These are phyloP conservation scores for Poecilus cupreus DNA, from an alignment of 2,888 invertebrate species.

Conservation along the genomic window DNA sequence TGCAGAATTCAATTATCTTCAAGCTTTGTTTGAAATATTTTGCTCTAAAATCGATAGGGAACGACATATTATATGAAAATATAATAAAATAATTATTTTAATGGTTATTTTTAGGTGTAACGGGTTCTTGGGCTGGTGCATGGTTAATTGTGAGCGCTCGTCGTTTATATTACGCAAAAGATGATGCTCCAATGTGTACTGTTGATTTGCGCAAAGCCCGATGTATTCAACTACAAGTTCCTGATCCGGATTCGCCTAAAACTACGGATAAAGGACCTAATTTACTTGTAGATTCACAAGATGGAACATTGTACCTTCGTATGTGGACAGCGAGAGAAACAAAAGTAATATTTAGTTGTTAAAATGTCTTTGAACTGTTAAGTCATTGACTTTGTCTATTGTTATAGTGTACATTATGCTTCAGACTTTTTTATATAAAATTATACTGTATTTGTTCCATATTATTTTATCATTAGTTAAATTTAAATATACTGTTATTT, in stretches of 20 bases:
- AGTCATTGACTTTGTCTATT: conserved; percentile 10
- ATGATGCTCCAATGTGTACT: conserved; percentile 76
- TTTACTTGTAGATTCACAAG: conserved; percentile 81
- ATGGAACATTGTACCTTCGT: conserved; percentile 81
- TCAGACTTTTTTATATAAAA: background rate
- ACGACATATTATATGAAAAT: too few species aligned
- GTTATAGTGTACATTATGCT: background rate
- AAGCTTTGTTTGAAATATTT: too few species aligned
- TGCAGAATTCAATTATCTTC: too few species aligned
- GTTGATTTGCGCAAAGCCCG: conserved; percentile 88
- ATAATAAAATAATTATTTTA: too few species aligned
- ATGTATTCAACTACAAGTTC: conserved; percentile 82
- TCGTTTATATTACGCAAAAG: conserved; percentile 77
- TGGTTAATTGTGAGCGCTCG: conserved; percentile 86
- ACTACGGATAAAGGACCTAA: conserved; percentile 78
- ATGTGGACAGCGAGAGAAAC: conserved; percentile 84
- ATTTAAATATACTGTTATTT: background rate
- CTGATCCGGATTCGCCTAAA: conserved; percentile 73
- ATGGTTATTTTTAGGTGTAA: conserved; percentile 75
- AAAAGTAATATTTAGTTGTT: conserved; percentile 71
- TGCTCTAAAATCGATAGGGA: too few species aligned
- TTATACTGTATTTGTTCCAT: background rate
- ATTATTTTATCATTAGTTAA: background rate
- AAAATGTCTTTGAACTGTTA: too few species aligned
- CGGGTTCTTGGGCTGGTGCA: conserved; percentile 85